Base-by-base conservation (phyloP, 2,797 vertebrate genomes). In the Thaleichthys pacificus region DNA sequence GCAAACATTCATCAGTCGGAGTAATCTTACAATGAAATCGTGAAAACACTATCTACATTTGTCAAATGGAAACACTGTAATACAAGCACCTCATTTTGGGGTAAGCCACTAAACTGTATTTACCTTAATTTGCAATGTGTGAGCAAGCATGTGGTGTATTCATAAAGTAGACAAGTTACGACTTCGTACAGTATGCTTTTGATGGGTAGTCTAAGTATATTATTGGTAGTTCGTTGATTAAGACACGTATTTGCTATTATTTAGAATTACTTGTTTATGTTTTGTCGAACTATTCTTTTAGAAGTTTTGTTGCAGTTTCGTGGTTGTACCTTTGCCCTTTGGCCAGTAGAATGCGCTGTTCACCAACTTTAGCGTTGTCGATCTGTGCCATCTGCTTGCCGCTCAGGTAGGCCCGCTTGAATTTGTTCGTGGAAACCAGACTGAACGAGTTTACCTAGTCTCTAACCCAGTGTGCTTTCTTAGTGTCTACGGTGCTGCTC, bases 401-500 rank as follows among this genome's bases (percentile, higher is more conserved):
- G n/a, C 7, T 26, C 21, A 61, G 58, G n/a, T 26, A 61, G 19
- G 58, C 58, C 3, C n/a, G 1, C 11, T 21, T 26, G 42, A 47
- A 47, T 47, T 2, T 47, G 42, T 47, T 47, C 42, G 12, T 47
- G 42, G 11, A 47, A 47, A 8, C 42, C 9, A 47, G 1, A 47
- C 9, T 47, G 12, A 47, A 14, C 42, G 11, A 47, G 42, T n/a
- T 47, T 47, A 47, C 9, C 42, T 47, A 11, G 42, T 47, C 12
- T 47, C 11, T 47, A 14, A 47, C 42, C 2, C 2, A 14, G 11
- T 47, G 42, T 47, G 42, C 42, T 47, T 47, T 47, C 42, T 42
- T 67, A n/a, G 78, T 60, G 60, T 71, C 19, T 54, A 70, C 51
- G 32, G 60, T 58, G 74, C 71, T 68, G n/a, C 64, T 38, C 64